These are phyloP conservation scores for Grapholita molesta DNA, from an alignment of 1,140 invertebrate genomes.

Conservation along the genomic window DNA sequence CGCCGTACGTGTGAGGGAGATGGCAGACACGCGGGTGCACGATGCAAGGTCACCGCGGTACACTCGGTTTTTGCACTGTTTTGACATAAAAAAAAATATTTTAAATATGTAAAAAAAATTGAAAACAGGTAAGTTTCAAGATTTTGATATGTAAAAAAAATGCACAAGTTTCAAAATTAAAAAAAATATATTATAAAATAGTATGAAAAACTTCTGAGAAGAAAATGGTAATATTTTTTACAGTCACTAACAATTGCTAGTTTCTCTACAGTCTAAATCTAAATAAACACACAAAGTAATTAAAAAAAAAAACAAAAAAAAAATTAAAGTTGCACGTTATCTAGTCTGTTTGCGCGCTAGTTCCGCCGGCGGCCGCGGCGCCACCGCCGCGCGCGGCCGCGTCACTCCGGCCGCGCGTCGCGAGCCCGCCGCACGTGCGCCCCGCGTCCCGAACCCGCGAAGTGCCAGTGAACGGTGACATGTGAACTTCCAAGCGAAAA, in stretches of 20 bases:
- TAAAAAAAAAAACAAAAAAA: background rate
- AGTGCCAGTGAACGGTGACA: constrained; percentile 35
- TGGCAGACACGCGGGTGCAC: constrained; percentile 25
- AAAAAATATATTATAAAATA: background rate
- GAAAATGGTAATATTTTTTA: no score
- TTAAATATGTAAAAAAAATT: background rate
- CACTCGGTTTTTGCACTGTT: constrained; percentile 33
- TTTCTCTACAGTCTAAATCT: no score
- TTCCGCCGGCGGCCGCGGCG: constrained; percentile 38
- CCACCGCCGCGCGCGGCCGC: constrained; percentile 39
- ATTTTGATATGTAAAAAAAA: background rate
- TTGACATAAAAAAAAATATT: constrained; percentile 21
- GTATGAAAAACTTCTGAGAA: background rate
- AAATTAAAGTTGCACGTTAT: constrained; percentile 32
- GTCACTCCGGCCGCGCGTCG: constrained; percentile 70
- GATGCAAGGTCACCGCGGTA: constrained; percentile 41
- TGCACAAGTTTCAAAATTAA: background rate
- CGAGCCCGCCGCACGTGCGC: constrained; percentile 44
- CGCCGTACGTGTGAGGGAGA: constrained; percentile 43
- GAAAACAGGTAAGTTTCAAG: no score
- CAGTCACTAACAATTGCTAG: no score
- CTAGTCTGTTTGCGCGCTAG: constrained; percentile 52
- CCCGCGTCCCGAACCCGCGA: constrained; percentile 26
- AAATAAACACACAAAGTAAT: no score
- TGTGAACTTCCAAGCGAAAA: constrained; percentile 54